These are phyloP conservation scores for Cyclura pinguis DNA, from an alignment of 2,797 vertebrate species.

Conservation along the genomic window DNA sequence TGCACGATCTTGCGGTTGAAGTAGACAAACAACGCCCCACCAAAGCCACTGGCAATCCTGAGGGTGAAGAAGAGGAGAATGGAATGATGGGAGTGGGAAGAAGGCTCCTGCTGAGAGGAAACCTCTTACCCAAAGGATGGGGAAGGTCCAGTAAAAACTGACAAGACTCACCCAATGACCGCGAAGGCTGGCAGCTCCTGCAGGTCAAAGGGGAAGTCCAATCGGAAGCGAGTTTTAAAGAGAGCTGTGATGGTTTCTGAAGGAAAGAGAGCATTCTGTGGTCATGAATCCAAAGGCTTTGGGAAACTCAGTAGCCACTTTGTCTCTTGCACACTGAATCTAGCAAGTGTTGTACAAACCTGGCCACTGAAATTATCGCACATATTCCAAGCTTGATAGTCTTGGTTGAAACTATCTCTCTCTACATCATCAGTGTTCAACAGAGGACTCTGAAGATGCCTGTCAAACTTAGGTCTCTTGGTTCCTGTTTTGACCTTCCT, in stretches of 20 bases:
- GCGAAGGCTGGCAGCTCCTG: slow-evolving; percentile 97
- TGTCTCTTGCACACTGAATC: neutral
- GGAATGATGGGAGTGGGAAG: neutral
- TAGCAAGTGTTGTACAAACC: neutral
- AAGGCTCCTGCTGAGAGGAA: too few relatives aligned
- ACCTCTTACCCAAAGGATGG: neutral
- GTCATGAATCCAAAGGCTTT: neutral
- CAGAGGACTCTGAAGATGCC: neutral
- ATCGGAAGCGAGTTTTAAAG: slow-evolving; percentile 95
- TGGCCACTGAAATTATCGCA: neutral
- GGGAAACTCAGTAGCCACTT: too few relatives aligned
- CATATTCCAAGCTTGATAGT: too few relatives aligned
- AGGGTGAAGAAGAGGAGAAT: slow-evolving; percentile 26
- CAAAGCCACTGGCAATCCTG: slow-evolving; percentile 96
- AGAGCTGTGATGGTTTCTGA: slow-evolving; percentile 96
- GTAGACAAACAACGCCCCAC: slow-evolving; percentile 94
- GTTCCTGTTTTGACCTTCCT: too few relatives aligned
- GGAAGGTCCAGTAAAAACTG: accelerated
- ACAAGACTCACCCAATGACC: slow-evolving; percentile 89
- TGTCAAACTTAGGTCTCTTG: neutral
- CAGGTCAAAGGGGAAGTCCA: slow-evolving; percentile 97
- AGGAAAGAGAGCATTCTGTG: slow-evolving; percentile 31
- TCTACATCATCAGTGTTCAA: neutral
- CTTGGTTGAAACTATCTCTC: neutral
- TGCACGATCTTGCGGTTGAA: slow-evolving; percentile 96